Percentiles rank a stretch among this genome's conserved stretches.
Conservation (phyloP, 2,797 vertebrate species). For the Hapalemur alaotrensis region DNA sequence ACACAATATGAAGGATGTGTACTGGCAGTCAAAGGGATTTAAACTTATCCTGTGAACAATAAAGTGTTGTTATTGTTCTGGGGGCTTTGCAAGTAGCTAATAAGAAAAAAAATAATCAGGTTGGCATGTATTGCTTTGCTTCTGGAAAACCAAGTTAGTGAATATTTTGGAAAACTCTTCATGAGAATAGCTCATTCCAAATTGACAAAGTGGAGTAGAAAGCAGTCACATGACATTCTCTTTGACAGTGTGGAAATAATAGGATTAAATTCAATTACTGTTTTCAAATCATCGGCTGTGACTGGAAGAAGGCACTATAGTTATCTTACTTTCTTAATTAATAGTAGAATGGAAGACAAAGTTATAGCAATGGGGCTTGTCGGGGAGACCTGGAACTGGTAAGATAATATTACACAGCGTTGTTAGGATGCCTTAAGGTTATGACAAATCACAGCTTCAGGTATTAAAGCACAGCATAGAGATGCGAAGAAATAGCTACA, state of each 20-base stretch:
- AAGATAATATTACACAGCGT: not conserved
- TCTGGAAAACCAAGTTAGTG: not conserved
- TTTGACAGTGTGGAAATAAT: not conserved
- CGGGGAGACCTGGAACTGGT: not conserved
- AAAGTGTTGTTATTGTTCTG: not conserved
- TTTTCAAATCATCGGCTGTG: not conserved
- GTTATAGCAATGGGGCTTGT: not conserved
- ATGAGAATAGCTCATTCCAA: not conserved
- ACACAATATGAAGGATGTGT: not conserved
- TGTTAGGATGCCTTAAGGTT: not conserved
- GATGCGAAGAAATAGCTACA: not conserved
- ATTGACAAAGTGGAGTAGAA: not conserved
- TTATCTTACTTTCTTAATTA: not conserved
- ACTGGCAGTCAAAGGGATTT: not conserved
- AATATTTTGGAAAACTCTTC: not conserved
- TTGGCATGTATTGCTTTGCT: not conserved
- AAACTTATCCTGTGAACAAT: not conserved
- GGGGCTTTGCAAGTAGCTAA: not conserved
- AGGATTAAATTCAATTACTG: conserved; percentile 2
- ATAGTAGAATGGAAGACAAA: not conserved
- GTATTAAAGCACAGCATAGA: not conserved
- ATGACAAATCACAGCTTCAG: not conserved
- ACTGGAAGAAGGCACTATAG: not conserved
- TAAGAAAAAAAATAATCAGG: not conserved
- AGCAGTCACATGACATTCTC: not conserved